These are phyloP conservation scores for Furcifer pardalis DNA, from an alignment of 2,797 vertebrate species.

Conservation along the genomic window DNA sequence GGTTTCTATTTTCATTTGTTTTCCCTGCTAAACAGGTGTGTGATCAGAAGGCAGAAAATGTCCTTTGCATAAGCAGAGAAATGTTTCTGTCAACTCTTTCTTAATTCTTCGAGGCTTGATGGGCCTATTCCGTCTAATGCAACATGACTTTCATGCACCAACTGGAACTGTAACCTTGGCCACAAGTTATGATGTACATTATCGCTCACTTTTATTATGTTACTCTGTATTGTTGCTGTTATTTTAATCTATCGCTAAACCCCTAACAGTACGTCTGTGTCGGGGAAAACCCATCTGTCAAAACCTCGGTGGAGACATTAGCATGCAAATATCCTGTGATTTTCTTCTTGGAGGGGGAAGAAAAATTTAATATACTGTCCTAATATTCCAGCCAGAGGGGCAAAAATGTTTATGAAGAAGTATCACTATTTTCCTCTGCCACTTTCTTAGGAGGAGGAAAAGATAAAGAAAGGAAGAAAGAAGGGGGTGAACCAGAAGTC, in stretches of 20 bases:
- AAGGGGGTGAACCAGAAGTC: conserved; percentile 6
- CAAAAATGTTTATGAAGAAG: conserved; percentile 77
- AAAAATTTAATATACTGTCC: conserved; percentile 84
- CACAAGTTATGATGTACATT: conserved; percentile 82
- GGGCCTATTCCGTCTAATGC: conserved; percentile 78
- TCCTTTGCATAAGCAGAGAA: conserved; percentile 76
- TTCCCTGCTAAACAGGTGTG: conserved; percentile 38
- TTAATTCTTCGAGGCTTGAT: conserved; percentile 75
- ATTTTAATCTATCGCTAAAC: conserved; percentile 82
- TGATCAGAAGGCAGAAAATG: conserved; percentile 71
- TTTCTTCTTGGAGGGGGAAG: conserved; percentile 74
- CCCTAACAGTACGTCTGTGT: conserved; percentile 80
- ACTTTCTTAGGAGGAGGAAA: conserved; percentile 1
- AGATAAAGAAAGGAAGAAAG: conserved; percentile 34
- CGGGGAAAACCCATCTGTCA: conserved; percentile 85
- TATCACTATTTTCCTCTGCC: conserved; percentile 31
- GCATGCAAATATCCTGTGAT: conserved; percentile 79
- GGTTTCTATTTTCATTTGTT: neutral
- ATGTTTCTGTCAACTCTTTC: conserved; percentile 76
- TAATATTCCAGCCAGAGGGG: conserved; percentile 80
- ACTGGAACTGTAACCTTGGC: conserved; percentile 83
- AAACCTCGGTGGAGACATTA: conserved; percentile 82
- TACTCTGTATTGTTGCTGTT: conserved; percentile 77
- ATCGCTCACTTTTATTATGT: conserved; percentile 82
- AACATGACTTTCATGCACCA: conserved; percentile 79